Conservation (phyloP, 2,113 vertebrate species). For the Holacanthus passer region DNA sequence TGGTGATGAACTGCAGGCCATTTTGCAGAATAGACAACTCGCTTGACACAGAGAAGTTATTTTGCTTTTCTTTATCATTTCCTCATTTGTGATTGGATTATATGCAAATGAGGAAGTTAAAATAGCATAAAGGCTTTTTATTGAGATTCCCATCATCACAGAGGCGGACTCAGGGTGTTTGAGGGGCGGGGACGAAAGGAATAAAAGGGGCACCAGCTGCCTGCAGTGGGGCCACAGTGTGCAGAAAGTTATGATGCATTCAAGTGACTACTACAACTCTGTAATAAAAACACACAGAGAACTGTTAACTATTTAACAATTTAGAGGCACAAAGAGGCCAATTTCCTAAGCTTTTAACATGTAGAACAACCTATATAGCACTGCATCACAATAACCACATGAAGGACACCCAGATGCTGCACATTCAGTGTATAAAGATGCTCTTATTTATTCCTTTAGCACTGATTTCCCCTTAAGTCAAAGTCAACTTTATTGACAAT, state of each 20-base stretch:
- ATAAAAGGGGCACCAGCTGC: not conserved
- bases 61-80: conserved; percentile 8
- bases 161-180: not conserved
- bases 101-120: conserved; percentile 6
- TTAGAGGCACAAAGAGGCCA: not conserved
- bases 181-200: not conserved
- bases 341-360: not conserved
- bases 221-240: not conserved
- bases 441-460: not conserved
- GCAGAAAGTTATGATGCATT: not conserved
- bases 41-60: not conserved
- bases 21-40: not conserved
- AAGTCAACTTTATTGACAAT: no score
- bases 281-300: not conserved
- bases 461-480: not conserved
- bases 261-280: not conserved
- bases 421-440: not conserved
- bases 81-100: not conserved
- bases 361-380: not conserved
- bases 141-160: conserved; percentile 2
- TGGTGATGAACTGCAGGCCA: not conserved
- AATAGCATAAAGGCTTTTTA: not conserved
- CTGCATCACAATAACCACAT: not conserved
- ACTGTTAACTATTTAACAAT: not conserved
- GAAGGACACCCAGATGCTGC: not conserved